Evolutionary conservation across 2,797 vertebrate genomes (phyloP), one percentile per base, ranked within the genome.

Genomic region (Sebastes cheni): DNA sequence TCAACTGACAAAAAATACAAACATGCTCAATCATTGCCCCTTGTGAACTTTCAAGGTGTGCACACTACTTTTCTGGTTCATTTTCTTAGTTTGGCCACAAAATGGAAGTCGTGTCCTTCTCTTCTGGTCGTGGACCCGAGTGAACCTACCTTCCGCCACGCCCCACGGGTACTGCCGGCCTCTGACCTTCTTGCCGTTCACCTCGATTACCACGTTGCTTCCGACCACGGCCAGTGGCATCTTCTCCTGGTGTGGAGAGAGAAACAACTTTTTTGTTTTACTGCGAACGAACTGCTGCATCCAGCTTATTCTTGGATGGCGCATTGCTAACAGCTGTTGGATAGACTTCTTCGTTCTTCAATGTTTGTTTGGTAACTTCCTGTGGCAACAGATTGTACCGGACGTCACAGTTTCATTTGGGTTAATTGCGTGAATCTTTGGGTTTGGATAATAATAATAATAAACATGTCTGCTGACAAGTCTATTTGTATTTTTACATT

Each of bases 161-260:
- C 96, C 96, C 96, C 96, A 97, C 0, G 96, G 96, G 77, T 97
- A 97, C 91, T 96, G 96, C 6, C 96, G 96, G 79, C 96, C 96
- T 95, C 96, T 85, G 90, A 97, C 96, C 90, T 96, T 96, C 89
- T 93, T 93, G 69, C 96, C 96, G n/a, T 96, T 96, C 56, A 96
- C 95, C 86, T 95, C 95, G 7, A 96, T 94, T 55, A 96, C 95
- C 67, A 95, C 93, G n/a, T 96, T 96, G 82, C 96, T 96, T 64
- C 96, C 95, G 3, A 96, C 95, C 34, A 96, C 95, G 0, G 96
- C 96, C 89, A 96, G 86, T 0, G 96, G 96, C 95, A 96, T 96
- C 80, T 93, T 94, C 83, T 96, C 96, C 96, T 96, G 81, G 14
- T 36, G 66, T 6, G 25, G 20, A 59, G 76, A 50, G 55, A 74